A percentile compares a stretch with the other conserved stretches of the same genome.
Evolutionary conservation across 2,113 vertebrate genomes (phyloP).

Genomic region (Drymodes brunneopygia): DNA sequence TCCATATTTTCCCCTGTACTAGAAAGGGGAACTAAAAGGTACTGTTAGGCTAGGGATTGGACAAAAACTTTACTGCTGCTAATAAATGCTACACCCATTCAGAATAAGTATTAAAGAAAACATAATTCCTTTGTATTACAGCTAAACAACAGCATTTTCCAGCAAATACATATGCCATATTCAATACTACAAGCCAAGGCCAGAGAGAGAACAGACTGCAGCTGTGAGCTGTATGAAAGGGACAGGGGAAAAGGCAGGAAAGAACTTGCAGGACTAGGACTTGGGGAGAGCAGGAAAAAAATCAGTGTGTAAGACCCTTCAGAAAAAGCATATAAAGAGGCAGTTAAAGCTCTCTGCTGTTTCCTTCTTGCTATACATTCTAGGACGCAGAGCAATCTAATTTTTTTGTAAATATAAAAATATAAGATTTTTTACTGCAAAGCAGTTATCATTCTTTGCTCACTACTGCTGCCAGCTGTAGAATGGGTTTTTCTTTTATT

Average conservation of each 20-base stretch:
- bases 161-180: not conserved
- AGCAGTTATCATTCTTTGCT: not conserved
- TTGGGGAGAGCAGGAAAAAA: fast-evolving
- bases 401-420: not conserved
- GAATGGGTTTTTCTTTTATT: not conserved
- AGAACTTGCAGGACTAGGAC: not conserved
- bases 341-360: not conserved
- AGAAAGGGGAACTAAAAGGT: not conserved
- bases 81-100: not conserved
- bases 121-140: not conserved
- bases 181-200: not conserved
- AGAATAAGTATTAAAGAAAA: not conserved
- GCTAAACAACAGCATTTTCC: not conserved
- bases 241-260: not conserved
- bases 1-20: not conserved
- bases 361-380: not conserved
- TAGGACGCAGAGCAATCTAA: not conserved
- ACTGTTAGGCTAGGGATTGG: not conserved
- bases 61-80: not conserved
- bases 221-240: not conserved
- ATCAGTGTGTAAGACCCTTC: not conserved
- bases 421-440: not conserved
- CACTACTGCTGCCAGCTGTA: not conserved
- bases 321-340: not conserved
- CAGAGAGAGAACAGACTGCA: not conserved